These are phyloP conservation scores for Stichodactyla mertensii DNA, from an alignment of 64 coral and sea anemone species.

Conservation along the genomic window DNA sequence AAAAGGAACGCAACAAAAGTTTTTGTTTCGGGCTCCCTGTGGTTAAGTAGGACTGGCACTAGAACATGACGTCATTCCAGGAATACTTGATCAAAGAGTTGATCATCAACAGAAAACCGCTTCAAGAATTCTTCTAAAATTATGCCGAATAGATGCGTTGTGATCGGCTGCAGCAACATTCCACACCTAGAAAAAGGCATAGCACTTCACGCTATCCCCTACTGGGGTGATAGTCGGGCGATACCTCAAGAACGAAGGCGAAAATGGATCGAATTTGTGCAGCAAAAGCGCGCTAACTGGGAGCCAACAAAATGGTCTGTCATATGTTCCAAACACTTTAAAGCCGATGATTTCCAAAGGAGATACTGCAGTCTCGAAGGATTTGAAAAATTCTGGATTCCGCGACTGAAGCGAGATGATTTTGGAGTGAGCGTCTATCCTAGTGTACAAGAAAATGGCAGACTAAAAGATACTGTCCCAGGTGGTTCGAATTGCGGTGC, in stretches of 20 bases:
- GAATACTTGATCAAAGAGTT: not conserved
- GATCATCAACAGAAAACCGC: no score
- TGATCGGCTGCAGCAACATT: constrained; percentile 15
- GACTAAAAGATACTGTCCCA: not conserved
- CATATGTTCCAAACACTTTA: constrained; percentile 33
- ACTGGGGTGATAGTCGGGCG: not conserved
- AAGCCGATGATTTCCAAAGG: constrained; percentile 21
- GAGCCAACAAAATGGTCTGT: constrained; percentile 27
- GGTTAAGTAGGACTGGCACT: constrained; percentile 1
- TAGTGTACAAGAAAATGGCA: not conserved
- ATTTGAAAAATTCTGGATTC: constrained; percentile 9
- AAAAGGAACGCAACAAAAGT: not conserved
- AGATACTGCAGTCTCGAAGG: constrained; percentile 7
- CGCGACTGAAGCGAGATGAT: constrained; percentile 34
- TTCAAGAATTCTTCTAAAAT: not conserved
- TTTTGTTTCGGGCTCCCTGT: not conserved
- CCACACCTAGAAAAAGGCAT: constrained; percentile 13
- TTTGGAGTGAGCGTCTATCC: constrained; percentile 22
- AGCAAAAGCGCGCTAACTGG: constrained; percentile 33
- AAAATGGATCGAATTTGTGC: constrained; percentile 35
- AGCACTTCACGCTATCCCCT: constrained; percentile 27
- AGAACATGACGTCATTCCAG: not conserved
- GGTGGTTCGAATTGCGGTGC: not conserved
- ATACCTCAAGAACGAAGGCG: constrained; percentile 14
- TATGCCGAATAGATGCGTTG: constrained; percentile 31